A percentile compares a stretch with the other conserved stretches of the same genome.
Evolutionary conservation across 2,113 vertebrate species (phyloP).

Genomic region (Indicator indicator): DNA sequence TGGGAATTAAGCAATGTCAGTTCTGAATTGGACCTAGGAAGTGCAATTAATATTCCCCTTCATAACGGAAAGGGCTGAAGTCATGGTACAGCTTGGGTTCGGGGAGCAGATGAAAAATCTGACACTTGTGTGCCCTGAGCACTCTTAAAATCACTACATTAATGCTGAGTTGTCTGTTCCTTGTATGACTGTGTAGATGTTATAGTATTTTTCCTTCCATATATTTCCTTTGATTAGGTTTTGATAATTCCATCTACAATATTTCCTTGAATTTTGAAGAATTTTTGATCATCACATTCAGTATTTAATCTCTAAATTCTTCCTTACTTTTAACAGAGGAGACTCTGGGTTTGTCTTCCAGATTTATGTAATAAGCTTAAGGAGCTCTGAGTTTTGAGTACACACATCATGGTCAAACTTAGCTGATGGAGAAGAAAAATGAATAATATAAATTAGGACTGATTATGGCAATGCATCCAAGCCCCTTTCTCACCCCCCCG

Average conservation of each 20-base stretch:
- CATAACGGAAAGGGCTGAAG: background rate
- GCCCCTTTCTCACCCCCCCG: too few relatives aligned
- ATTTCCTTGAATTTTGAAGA: background rate
- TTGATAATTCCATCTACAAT: background rate
- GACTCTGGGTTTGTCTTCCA: background rate
- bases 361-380: background rate
- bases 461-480: too few relatives aligned
- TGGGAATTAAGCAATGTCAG: rapidly evolving
- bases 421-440: background rate
- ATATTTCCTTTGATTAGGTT: background rate
- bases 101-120: background rate
- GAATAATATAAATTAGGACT: background rate
- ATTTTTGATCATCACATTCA: background rate
- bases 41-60: background rate
- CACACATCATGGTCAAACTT: rapidly evolving
- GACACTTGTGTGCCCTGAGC: background rate
- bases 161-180: background rate
- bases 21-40: background rate
- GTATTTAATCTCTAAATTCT: background rate
- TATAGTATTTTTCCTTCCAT: background rate
- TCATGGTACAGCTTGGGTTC: background rate
- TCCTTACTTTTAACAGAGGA: background rate
- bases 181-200: background rate
- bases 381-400: background rate
- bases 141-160: background rate